phyloP scores from a whole-genome alignment of 2,797 vertebrate species.

The Falco concolor region DNA sequence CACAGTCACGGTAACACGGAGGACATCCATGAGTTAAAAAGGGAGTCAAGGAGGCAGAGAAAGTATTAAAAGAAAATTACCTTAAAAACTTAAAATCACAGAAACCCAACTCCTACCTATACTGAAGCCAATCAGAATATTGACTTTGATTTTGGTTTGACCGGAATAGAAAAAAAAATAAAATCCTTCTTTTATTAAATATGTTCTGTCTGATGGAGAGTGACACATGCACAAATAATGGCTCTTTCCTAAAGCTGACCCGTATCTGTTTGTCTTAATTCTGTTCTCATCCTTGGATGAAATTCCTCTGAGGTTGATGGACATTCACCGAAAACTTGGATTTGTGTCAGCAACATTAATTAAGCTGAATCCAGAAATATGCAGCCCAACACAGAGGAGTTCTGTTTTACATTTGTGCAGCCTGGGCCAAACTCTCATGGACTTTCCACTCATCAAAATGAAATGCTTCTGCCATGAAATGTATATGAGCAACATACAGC shows the following conservation, averaged over 20 bases:
- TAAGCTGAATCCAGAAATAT: conserved; percentile 48
- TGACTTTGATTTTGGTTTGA: not conserved
- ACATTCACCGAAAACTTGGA: conserved; percentile 28
- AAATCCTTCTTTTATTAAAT: not conserved
- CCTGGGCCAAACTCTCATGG: conserved; percentile 11
- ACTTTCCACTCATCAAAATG: conserved; percentile 44
- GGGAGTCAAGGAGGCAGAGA: not conserved
- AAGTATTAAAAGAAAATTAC: not conserved
- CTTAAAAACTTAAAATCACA: not conserved
- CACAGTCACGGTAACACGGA: not conserved
- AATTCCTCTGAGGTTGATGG: conserved; percentile 19
- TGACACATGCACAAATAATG: not conserved
- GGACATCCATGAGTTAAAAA: not conserved
- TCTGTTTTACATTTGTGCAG: conserved; percentile 34
- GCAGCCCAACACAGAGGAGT: conserved; percentile 28
- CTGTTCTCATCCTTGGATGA: not conserved
- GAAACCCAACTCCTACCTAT: not conserved
- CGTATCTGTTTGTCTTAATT: not conserved
- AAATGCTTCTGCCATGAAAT: conserved; percentile 54
- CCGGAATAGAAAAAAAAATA: not conserved
- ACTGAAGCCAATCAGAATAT: not conserved
- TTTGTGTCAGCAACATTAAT: conserved; percentile 52
- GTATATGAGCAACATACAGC: conserved; percentile 15
- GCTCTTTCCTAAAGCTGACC: not conserved
- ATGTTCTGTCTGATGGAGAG: not conserved